Evolutionary conservation across 2,113 vertebrate genomes (phyloP).

Genomic region (Pachypanchax playfairii): DNA sequence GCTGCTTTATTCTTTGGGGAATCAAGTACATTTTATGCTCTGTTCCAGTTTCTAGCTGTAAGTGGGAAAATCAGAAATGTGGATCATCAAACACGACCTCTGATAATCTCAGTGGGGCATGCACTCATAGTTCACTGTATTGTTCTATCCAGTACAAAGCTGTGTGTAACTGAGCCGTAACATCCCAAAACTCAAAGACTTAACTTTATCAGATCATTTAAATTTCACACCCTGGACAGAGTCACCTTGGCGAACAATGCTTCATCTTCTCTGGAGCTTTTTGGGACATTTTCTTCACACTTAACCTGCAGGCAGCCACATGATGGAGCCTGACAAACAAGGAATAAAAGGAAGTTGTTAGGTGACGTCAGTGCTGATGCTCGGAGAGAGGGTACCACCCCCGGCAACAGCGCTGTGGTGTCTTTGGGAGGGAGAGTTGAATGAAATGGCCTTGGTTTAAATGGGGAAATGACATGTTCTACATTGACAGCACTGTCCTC

Average conservation of each 20-base stretch:
- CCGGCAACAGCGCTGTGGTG: conserved; percentile 84
- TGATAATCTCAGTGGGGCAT: conserved; percentile 29
- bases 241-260: conserved; percentile 85
- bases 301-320: conserved; percentile 72
- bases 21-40: conserved; percentile 36
- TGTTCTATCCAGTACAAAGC: conserved; percentile 10
- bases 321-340: conserved; percentile 32
- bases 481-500: conserved; percentile 75
- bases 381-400: conserved; percentile 76
- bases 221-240: conserved; percentile 5
- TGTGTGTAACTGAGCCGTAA: conserved; percentile 6
- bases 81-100: conserved; percentile 35
- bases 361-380: conserved; percentile 24
- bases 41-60: conserved; percentile 43
- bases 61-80: conserved; percentile 26
- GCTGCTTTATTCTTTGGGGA: conserved; percentile 27
- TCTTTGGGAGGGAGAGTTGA: conserved; percentile 10
- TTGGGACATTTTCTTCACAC: conserved; percentile 61
- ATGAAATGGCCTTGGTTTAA: conserved; percentile 14
- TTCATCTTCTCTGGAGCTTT: conserved; percentile 54
- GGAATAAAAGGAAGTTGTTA: conserved; percentile 3
- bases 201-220: conserved; percentile 21
- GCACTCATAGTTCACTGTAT: conserved; percentile 17
- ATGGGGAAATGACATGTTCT: conserved; percentile 12
- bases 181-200: neutral